These are phyloP conservation scores for Conger conger DNA, from an alignment of 2,113 vertebrate species.

Conservation along the genomic window DNA sequence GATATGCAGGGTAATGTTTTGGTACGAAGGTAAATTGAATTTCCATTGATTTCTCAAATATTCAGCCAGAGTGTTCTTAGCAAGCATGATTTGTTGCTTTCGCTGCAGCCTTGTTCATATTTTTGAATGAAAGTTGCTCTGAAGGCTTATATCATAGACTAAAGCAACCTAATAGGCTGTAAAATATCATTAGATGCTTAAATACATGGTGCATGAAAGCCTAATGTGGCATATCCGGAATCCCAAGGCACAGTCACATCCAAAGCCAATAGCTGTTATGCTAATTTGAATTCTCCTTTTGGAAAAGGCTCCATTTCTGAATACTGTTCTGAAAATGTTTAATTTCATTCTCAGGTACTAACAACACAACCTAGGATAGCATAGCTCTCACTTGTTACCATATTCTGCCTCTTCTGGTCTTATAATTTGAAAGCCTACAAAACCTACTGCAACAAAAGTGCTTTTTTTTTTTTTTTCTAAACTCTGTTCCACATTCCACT, in stretches of 20 bases:
- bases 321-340: not conserved
- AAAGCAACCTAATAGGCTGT: constrained; percentile 12
- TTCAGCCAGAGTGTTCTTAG: not conserved
- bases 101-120: not conserved
- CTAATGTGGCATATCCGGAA: not conserved
- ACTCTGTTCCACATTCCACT: not conserved
- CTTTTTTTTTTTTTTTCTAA: not conserved
- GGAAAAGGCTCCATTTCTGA: not conserved
- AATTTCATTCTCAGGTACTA: not conserved
- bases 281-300: constrained; percentile 5
- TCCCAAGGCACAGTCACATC: constrained; percentile 20
- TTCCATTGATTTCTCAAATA: not conserved
- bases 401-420: not conserved
- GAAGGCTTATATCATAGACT: constrained; percentile 17
- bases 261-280: not conserved
- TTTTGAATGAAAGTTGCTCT: constrained; percentile 14
- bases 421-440: not conserved
- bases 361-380: not conserved
- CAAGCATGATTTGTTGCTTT: not conserved
- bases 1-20: constrained; percentile 10
- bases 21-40: not conserved
- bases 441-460: not conserved
- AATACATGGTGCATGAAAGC: constrained; percentile 11
- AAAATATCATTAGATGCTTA: constrained; percentile 14
- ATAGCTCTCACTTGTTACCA: not conserved